phyloP scores from a whole-genome alignment of 2,797 vertebrate genomes.

The Myotis vivesi region DNA sequence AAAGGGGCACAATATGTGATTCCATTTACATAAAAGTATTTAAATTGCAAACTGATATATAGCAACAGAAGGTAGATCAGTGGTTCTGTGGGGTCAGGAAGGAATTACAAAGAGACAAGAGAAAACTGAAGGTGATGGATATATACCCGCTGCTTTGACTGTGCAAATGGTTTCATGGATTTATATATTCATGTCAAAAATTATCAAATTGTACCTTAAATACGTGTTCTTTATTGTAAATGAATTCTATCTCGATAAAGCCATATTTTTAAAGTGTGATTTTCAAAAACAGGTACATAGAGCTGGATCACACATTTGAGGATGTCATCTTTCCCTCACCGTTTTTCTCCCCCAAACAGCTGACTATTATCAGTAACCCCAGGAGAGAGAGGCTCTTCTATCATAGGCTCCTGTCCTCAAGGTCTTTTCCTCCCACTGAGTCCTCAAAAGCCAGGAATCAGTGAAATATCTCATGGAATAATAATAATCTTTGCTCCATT shows the following conservation, averaged over 20 bases:
- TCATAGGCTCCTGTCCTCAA: neutral
- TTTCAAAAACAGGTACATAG: neutral
- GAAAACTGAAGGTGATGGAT: neutral
- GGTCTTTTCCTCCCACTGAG: neutral
- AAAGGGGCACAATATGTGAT: neutral
- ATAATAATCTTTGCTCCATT: neutral
- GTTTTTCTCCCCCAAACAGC: neutral
- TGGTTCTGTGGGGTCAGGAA: neutral
- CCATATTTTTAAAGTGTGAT: neutral
- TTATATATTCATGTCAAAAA: neutral
- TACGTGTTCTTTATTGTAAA: neutral
- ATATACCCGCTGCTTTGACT: neutral
- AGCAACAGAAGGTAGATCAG: neutral
- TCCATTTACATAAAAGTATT: neutral
- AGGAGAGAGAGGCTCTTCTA: neutral
- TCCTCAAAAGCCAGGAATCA: conserved; percentile 14
- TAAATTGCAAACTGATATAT: neutral
- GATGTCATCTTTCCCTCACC: neutral
- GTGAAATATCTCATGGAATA: neutral
- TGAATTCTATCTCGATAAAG: neutral
- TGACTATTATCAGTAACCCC: neutral
- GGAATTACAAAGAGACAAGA: neutral
- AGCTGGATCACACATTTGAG: neutral
- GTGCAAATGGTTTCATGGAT: neutral
- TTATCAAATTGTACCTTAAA: neutral